Evolutionary conservation across 2,888 invertebrate genomes (phyloP).

Genomic region (Enchytraeus crypticus): DNA sequence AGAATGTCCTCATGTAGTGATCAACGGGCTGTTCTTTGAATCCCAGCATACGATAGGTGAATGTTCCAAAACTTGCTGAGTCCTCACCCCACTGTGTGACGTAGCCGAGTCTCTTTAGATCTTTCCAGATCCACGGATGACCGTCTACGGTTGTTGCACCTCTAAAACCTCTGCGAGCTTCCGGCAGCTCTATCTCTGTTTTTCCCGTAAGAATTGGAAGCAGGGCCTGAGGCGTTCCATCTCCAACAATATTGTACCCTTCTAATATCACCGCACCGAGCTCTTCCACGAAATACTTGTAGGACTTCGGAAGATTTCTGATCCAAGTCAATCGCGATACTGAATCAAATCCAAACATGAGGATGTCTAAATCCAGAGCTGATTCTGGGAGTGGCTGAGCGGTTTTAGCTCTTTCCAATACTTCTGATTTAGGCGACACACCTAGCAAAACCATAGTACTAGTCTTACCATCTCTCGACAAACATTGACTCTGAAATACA

Average conservation of each 20-base stretch:
- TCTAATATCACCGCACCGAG: slow-evolving; percentile 35
- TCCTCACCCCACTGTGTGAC: slow-evolving; percentile 70
- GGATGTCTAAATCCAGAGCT: slow-evolving; percentile 24
- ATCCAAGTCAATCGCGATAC: slow-evolving; percentile 60
- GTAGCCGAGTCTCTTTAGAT: slow-evolving; percentile 55
- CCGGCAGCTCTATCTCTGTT: slow-evolving; percentile 25
- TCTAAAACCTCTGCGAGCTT: slow-evolving; percentile 28
- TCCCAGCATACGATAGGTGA: slow-evolving; percentile 79
- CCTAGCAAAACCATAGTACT: slow-evolving; percentile 63
- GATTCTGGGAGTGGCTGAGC: neutral
- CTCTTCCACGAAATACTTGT: slow-evolving; percentile 34
- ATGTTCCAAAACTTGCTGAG: slow-evolving; percentile 72
- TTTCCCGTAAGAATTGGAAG: slow-evolving; percentile 30
- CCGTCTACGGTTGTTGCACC: slow-evolving; percentile 61
- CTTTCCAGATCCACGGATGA: slow-evolving; percentile 79
- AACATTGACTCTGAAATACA: slow-evolving; percentile 26
- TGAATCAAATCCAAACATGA: slow-evolving; percentile 81
- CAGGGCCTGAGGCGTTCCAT: slow-evolving; percentile 29
- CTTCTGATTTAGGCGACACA: slow-evolving; percentile 28
- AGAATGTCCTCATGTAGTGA: slow-evolving; percentile 75
- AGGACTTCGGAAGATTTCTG: slow-evolving; percentile 38
- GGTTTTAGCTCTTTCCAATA: neutral
- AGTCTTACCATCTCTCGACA: slow-evolving; percentile 36
- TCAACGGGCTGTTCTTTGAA: slow-evolving; percentile 75
- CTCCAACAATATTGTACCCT: slow-evolving; percentile 31